phyloP scores from a whole-genome alignment of 2,113 vertebrate species.

The Cephalopterus ornatus region DNA sequence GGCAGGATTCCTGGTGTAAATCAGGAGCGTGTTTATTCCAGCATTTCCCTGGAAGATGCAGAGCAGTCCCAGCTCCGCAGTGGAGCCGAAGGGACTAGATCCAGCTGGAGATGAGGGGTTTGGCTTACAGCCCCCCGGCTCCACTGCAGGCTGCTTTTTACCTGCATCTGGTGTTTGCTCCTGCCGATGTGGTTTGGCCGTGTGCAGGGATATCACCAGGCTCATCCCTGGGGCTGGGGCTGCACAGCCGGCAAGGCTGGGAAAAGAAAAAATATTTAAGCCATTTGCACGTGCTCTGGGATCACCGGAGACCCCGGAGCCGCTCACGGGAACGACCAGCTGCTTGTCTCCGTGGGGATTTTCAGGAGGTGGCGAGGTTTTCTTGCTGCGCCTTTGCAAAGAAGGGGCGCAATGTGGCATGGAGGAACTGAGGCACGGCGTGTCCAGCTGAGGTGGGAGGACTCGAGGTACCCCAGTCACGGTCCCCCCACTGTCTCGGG shows the following conservation, averaged over 20 bases:
- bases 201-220: accelerated
- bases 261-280: neutral
- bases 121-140: neutral
- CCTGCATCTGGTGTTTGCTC: accelerated
- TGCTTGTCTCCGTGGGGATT: neutral
- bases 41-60: neutral
- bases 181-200: accelerated
- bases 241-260: neutral
- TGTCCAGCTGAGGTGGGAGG: neutral
- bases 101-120: neutral
- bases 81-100: neutral
- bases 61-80: neutral
- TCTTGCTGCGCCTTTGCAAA: neutral
- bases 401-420: accelerated
- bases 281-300: neutral
- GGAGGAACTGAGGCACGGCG: neutral
- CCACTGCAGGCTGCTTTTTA: neutral
- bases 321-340: accelerated
- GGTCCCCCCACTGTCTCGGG: accelerated
- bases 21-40: neutral
- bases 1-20: neutral
- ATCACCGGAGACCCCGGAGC: neutral
- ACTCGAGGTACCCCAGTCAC: neutral
- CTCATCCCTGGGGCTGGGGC: neutral
- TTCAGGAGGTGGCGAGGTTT: accelerated